Evolutionary conservation across 2,113 vertebrate genomes (phyloP).

Genomic region (Platysteira castanea): DNA sequence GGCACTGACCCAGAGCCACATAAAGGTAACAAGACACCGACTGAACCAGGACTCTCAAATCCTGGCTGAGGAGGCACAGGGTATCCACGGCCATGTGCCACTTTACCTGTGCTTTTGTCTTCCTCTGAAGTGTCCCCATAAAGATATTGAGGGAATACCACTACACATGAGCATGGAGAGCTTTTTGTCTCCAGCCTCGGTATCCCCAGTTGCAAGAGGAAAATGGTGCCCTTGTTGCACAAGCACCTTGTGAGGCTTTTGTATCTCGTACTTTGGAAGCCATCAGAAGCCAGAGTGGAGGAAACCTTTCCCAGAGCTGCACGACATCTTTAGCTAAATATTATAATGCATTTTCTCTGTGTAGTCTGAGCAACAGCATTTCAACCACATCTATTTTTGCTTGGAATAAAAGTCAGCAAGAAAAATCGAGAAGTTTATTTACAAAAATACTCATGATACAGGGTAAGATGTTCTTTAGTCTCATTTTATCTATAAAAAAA

Average conservation of each 20-base stretch:
- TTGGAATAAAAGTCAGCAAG: background rate
- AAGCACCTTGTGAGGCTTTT: background rate
- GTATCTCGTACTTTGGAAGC: background rate
- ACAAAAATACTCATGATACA: background rate
- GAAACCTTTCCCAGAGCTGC: background rate
- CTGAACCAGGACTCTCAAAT: background rate
- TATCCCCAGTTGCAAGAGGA: background rate
- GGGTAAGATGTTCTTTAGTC: background rate
- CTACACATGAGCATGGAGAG: accelerated
- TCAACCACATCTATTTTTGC: background rate
- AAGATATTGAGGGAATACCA: background rate
- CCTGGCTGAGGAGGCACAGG: background rate
- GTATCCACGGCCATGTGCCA: background rate
- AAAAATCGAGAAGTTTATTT: background rate
- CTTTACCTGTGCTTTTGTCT: background rate
- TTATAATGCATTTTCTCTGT: background rate
- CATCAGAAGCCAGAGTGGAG: background rate
- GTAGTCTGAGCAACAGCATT: background rate
- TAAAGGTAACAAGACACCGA: accelerated
- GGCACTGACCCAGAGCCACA: background rate
- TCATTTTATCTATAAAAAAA: background rate
- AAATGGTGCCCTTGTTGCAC: background rate
- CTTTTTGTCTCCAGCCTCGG: background rate
- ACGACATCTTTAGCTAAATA: background rate
- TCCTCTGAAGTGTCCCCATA: background rate